Evolutionary conservation across 1,140 invertebrate genomes (phyloP), one percentile per base, ranked within the genome.

Genomic region (Adelges cooleyi): DNA sequence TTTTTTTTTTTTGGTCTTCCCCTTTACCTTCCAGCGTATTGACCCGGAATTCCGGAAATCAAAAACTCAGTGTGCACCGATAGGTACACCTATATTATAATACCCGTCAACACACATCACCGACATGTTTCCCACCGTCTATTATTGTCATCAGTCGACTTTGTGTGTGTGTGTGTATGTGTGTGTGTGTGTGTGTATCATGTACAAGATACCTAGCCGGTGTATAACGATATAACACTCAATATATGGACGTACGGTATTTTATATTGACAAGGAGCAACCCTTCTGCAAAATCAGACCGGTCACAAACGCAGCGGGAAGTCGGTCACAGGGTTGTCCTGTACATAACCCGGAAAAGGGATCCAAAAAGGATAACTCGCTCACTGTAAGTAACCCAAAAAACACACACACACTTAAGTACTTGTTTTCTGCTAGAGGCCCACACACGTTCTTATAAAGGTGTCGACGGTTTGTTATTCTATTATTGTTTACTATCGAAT

Each of bases 1-100:
- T n/a, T n/a, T n/a, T n/a, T n/a, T n/a, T n/a, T n/a, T n/a, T n/a
- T n/a, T n/a, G n/a, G n/a, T n/a, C 29, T 23, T 23, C 53, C 8
- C 8, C 13, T 51, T 15, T 3, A 17, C 3, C 6, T 56, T 17
- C 22, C 15, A 25, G 22, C 23, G 23, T 56, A 44, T 27, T 44
- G 11, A 27, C n/a, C 25, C n/a, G 54, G 15, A 54, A 54, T 54
- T 54, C 52, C 36, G 52, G 54, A 59, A 59, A 59, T 18, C 40
- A 44, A 59, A 54, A 54, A 25, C 9, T 25, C 17, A 5, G 51
- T 53, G 18, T n/a, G n/a, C n/a, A n/a, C n/a, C n/a, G n/a, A n/a
- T n/a, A n/a, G n/a, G n/a, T n/a, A n/a, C n/a, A n/a, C n/a, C n/a
- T n/a, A n/a, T n/a, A 33, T 33, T 11, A 33, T 6, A 6, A 33